Evolutionary conservation across 2,797 vertebrate species (phyloP), one percentile per base, ranked within the genome.

Genomic region (Kryptopterus vitreolus): DNA sequence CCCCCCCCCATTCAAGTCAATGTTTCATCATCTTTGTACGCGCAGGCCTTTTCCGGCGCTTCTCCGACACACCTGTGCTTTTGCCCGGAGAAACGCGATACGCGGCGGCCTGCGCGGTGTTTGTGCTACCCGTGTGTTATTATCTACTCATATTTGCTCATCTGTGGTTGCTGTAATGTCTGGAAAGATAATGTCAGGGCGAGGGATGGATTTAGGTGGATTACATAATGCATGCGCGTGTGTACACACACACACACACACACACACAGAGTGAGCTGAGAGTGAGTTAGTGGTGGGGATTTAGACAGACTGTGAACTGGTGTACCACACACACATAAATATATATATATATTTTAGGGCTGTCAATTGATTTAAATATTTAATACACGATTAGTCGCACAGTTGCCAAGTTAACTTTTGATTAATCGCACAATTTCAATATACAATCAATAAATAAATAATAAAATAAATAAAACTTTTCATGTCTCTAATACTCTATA

Each of bases 101-200:
- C 11, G 15, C 13, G 57, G 29, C 5, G 24, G 33, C 52, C 9
- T n/a, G 75, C 61, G 35, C 38, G 38, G 38, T 55, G 61, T 52
- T 38, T 66, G 33, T 18, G 4, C 15, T 24, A 31, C 22, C 46
- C 55, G 50, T 48, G 35, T 33, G 61, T 35, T 57, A 43, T 55
- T 68, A 18, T 78, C n/a, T 55, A 9, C 65, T 55, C 58, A 3
- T 43, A 35, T 57, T 58, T n/a, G 11, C 3, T 24, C 38, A n/a
- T 43, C n/a, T 18, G 15, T 72, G 59, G 7, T 58, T 11, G 62
- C 76, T 78, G 76, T 82, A 59, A 76, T 53, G 74, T 75, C 73
- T 79, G 58, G 12, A 55, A 71, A 52, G 68, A 73, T 72, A 35
- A 68, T 38, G 15, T 66, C 59, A 71, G 35, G 55, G 48, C 57